phyloP scores from a whole-genome alignment of 2,888 invertebrate species.

The Notodonta ziczac region DNA sequence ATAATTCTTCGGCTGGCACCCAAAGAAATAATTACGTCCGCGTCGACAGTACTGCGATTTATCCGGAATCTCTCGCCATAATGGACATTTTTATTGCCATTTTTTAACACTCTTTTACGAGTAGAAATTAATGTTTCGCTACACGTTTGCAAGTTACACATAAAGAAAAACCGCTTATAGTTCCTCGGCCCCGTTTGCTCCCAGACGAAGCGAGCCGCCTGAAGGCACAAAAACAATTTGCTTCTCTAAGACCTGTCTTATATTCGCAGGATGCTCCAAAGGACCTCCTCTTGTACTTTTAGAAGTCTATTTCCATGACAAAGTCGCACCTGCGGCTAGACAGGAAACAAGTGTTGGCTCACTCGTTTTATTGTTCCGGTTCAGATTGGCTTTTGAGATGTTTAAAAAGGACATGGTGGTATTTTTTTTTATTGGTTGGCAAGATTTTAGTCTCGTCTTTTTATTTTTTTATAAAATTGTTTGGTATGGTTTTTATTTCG shows the following conservation, averaged over 20 bases:
- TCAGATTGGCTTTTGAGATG: conserved; percentile 40
- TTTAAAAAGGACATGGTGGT: conserved; percentile 19
- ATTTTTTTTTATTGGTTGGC: too few species aligned
- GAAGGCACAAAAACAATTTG: conserved; percentile 80
- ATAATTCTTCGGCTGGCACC: conserved; percentile 47
- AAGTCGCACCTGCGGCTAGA: conserved; percentile 66
- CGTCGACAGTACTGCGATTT: conserved; percentile 27
- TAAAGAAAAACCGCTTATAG: conserved; percentile 43
- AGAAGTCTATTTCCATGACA: conserved; percentile 72
- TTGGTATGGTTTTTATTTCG: too few species aligned
- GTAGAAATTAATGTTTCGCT: conserved; percentile 10
- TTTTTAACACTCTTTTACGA: neutral
- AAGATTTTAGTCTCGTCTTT: too few species aligned
- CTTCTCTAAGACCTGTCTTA: conserved; percentile 68
- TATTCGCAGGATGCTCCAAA: conserved; percentile 50
- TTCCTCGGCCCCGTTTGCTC: conserved; percentile 32
- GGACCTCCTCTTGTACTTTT: conserved; percentile 57
- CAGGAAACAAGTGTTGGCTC: conserved; percentile 42
- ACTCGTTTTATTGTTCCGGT: conserved; percentile 43
- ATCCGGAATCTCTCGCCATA: conserved; percentile 24
- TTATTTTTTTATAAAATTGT: too few species aligned
- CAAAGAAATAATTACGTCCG: conserved; percentile 31
- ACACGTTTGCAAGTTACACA: conserved; percentile 16
- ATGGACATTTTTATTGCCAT: conserved; percentile 2
- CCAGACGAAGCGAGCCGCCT: conserved; percentile 61